These are phyloP conservation scores for Sycophila texana DNA, from an alignment of 2,888 invertebrate genomes.

Conservation along the genomic window DNA sequence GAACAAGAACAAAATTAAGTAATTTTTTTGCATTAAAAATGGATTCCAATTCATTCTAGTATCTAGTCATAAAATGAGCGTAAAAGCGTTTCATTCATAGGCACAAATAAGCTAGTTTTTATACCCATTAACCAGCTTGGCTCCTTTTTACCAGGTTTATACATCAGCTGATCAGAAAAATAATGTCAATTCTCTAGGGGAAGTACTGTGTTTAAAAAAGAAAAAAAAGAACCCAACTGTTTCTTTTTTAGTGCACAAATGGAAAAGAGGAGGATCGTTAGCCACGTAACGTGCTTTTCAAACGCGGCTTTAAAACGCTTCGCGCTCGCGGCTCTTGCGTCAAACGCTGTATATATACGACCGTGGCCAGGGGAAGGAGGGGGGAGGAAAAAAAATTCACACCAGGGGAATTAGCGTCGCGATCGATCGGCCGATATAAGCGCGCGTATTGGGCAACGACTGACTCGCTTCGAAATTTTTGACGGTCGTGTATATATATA, in stretches of 20 bases:
- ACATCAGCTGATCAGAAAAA: too few relatives aligned
- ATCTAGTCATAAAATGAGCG: too few relatives aligned
- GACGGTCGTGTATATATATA: neutral
- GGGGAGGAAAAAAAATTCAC: constrained; percentile 13
- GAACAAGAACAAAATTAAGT: too few relatives aligned
- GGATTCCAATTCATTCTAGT: too few relatives aligned
- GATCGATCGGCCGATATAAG: constrained; percentile 24
- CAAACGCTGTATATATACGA: constrained; percentile 37
- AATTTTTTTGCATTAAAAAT: too few relatives aligned
- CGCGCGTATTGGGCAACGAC: neutral
- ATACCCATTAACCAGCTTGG: too few relatives aligned
- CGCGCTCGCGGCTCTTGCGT: constrained; percentile 34
- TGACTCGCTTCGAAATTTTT: neutral
- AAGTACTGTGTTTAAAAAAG: too few relatives aligned
- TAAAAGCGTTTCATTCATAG: too few relatives aligned
- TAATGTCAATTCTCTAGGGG: too few relatives aligned
- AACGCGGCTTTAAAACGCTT: constrained; percentile 55
- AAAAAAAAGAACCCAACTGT: too few relatives aligned
- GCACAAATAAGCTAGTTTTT: too few relatives aligned
- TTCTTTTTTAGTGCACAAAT: neutral
- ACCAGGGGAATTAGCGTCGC: neutral
- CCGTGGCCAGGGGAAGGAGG: neutral
- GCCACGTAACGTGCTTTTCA: constrained; percentile 63
- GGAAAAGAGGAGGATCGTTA: constrained; percentile 17
- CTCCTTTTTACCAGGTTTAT: too few relatives aligned